Base-by-base conservation (phyloP, 2,888 invertebrate genomes). In the Mesorhabditis belari region DNA sequence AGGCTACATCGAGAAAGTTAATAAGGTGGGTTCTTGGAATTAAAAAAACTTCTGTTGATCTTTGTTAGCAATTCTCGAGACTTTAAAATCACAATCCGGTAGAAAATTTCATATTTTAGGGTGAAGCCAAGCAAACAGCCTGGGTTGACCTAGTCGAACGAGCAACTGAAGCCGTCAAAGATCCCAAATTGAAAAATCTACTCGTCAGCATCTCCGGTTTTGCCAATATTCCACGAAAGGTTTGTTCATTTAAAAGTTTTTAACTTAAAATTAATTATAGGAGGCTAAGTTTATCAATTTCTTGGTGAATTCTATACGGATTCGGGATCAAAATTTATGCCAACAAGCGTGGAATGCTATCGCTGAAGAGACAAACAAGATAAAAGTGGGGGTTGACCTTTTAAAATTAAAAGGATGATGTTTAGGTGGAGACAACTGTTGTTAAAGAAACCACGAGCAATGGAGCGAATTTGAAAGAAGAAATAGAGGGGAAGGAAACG, bases 101-200 rank as follows among this genome's bases (percentile, higher is more conserved):
- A 19, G 23, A n/a, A 17, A 17, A 29, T 6, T 19, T 17, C 23
- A 2, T 6, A 23, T 57, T 74, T 50, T 49, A 77, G 77, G 84
- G 84, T 53, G 84, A 84, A 65, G 74, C 71, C 52, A 85, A 85
- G 71, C 85, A 85, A 67, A 80, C 81, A 44, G 74, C 73, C 17
- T 85, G 85, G 84, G 67, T 80, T n/a, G 77, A 82, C 71, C 82
- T 76, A 44, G 80, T 82, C 17, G 66, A 70, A 53, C 49, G 65
- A 25, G 81, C 81, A 29, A 78, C 77, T 55, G 68, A 71, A 9
- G 59, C 58, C 49, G 71, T 80, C 17, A 56, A 61, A 5, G 74
- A 80, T 49, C 58, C 54, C 12, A 59, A 65, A 27, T 63, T 77
- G 26, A 75, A 74, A 60, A 61, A 67, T 17, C 58, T 78, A 21